Conservation (phyloP, 2,888 invertebrate species). For the Pseudolycoriella hygida region DNA sequence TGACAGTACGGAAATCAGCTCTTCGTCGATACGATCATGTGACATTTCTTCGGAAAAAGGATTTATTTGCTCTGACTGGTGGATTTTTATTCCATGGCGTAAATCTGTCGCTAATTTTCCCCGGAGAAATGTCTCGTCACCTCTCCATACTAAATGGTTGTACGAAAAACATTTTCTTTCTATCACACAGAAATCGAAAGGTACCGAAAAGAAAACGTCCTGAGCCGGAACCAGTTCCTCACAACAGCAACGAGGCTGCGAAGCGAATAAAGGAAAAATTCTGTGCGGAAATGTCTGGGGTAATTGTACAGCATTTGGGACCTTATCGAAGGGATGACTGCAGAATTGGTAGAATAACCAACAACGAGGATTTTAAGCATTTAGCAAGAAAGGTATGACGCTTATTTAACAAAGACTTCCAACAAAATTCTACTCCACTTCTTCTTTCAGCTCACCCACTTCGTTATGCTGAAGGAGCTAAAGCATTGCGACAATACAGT, state of each 20-base stretch:
- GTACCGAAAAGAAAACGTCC: constrained; percentile 1
- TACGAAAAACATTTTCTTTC: no score
- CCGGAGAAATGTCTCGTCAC: no score
- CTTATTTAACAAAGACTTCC: constrained; percentile 5
- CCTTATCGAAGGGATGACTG: constrained; percentile 77
- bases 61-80: no score
- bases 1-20: no score
- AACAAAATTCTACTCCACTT: not conserved
- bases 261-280: constrained; percentile 75
- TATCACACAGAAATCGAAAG: not conserved
- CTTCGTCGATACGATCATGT: no score
- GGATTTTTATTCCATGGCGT: no score
- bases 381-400: constrained; percentile 68
- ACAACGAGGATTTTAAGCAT: constrained; percentile 86
- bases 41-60: no score
- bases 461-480: constrained; percentile 86
- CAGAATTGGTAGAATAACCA: constrained; percentile 64
- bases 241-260: constrained; percentile 38
- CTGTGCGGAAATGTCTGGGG: constrained; percentile 57
- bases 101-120: no score
- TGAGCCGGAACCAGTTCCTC: not conserved
- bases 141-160: no score
- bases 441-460: constrained; percentile 65
- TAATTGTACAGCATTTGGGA: constrained; percentile 73
- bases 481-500: constrained; percentile 62